phyloP scores from a whole-genome alignment of 2,113 vertebrate species.

The Neodontobutis hainanensis region DNA sequence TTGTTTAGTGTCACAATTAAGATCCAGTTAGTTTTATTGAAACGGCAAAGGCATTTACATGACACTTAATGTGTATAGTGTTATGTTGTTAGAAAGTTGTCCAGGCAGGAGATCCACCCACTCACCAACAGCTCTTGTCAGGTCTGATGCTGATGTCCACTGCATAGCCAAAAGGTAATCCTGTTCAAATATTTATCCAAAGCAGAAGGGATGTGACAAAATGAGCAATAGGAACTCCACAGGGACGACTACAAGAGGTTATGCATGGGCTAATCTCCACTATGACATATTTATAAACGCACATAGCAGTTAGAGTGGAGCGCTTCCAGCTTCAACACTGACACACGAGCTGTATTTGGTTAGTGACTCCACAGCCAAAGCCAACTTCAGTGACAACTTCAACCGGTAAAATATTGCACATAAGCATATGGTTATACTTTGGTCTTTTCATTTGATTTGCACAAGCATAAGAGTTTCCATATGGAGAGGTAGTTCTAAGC shows the following conservation, averaged over 20 bases:
- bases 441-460: slow-evolving; percentile 30
- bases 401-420: slow-evolving; percentile 32
- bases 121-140: slow-evolving; percentile 4
- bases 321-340: slow-evolving; percentile 38
- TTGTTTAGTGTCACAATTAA: no score
- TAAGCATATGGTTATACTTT: slow-evolving; percentile 45
- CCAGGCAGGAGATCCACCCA: slow-evolving; percentile 9
- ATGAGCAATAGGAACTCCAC: slow-evolving; percentile 49
- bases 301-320: slow-evolving; percentile 41
- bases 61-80: not conserved
- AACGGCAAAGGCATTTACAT: not conserved
- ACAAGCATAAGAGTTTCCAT: slow-evolving; percentile 55
- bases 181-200: slow-evolving; percentile 64
- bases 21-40: no score
- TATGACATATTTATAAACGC: slow-evolving; percentile 67
- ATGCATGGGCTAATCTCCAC: slow-evolving; percentile 56
- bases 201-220: slow-evolving; percentile 52
- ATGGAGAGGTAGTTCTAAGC: not conserved
- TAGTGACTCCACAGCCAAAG: slow-evolving; percentile 9
- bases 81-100: no score
- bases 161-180: slow-evolving; percentile 34
- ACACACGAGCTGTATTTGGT: slow-evolving; percentile 45
- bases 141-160: slow-evolving; percentile 18
- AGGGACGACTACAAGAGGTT: slow-evolving; percentile 37
- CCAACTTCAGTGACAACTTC: slow-evolving; percentile 16